A percentile compares a stretch with the other conserved stretches of the same genome.
Evolutionary conservation across 2,888 invertebrate genomes (phyloP).

Genomic region (Tortricodes alternella): DNA sequence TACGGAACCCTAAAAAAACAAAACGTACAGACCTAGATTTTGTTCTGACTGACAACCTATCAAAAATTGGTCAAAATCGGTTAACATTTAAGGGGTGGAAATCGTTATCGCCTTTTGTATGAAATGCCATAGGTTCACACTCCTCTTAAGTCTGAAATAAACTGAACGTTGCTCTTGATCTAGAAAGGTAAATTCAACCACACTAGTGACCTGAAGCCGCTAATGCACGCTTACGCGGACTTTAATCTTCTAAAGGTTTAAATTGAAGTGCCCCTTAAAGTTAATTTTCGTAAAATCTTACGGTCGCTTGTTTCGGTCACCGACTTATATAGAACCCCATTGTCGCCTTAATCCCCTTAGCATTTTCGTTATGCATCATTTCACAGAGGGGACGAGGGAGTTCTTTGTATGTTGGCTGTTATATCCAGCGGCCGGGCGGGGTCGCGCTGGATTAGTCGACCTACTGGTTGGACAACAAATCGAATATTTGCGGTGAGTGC

Average conservation of each 20-base stretch:
- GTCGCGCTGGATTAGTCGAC: constrained; percentile 39
- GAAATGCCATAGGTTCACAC: no score
- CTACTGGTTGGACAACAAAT: constrained; percentile 52
- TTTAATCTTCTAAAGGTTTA: constrained; percentile 72
- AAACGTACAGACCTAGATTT: no score
- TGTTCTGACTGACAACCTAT: no score
- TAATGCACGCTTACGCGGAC: constrained; percentile 59
- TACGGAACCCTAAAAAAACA: no score
- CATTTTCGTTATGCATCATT: constrained; percentile 32
- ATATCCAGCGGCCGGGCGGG: constrained; percentile 45
- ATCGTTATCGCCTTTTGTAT: no score
- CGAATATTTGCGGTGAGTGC: constrained; percentile 47
- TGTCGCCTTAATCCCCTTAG: constrained; percentile 33
- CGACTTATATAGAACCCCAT: constrained; percentile 40
- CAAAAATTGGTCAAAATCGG: no score
- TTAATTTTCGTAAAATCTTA: constrained; percentile 80
- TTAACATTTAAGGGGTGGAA: no score
- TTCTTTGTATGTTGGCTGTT: constrained; percentile 46
- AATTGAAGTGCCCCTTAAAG: constrained; percentile 72
- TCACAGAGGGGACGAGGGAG: constrained; percentile 40
- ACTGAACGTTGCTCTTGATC: not conserved
- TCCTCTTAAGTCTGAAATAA: no score
- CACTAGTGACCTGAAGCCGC: constrained; percentile 51
- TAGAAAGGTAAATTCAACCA: constrained; percentile 46
- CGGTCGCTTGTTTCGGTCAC: constrained; percentile 55